phyloP scores from a whole-genome alignment of 2,888 invertebrate genomes.

The Drosophila glabriapex region DNA sequence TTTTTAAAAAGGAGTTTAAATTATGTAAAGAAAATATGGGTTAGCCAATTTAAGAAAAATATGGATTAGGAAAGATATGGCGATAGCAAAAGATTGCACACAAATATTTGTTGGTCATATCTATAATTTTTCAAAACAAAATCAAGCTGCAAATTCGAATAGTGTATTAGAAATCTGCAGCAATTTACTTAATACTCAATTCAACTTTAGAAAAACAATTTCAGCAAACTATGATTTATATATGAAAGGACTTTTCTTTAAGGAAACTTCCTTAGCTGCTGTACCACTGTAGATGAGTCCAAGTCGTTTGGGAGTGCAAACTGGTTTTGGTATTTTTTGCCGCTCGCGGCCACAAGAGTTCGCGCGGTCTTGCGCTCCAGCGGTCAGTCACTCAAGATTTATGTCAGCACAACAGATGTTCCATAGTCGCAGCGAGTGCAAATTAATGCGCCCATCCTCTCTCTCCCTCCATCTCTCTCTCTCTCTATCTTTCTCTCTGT shows the following conservation, averaged over 20 bases:
- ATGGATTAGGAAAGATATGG: not conserved
- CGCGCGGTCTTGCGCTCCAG: conserved; percentile 80
- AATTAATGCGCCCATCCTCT: conserved; percentile 51
- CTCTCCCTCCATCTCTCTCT: not conserved
- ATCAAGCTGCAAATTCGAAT: not conserved
- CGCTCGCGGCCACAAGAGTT: conserved; percentile 61
- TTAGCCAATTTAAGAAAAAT: not conserved
- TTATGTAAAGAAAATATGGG: not conserved
- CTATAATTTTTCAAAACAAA: not conserved
- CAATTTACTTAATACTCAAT: not conserved
- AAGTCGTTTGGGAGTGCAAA: conserved; percentile 23
- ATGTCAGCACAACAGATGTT: conserved; percentile 82
- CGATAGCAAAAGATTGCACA: not conserved
- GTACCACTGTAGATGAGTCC: conserved; percentile 40
- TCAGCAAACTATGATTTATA: not conserved
- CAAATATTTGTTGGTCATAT: not conserved
- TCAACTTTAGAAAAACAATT: not conserved
- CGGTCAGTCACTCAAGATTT: conserved; percentile 83
- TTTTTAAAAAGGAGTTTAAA: too few relatives aligned
- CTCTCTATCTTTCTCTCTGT: not conserved
- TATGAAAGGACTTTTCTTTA: not conserved
- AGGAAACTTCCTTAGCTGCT: not conserved
- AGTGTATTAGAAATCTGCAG: not conserved
- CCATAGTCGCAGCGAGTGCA: conserved; percentile 56
- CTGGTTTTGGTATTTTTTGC: conserved; percentile 41